Evolutionary conservation across 1,140 invertebrate genomes (phyloP), one percentile per base, ranked within the genome.

Genomic region (Caenorhabditis inopinata): DNA sequence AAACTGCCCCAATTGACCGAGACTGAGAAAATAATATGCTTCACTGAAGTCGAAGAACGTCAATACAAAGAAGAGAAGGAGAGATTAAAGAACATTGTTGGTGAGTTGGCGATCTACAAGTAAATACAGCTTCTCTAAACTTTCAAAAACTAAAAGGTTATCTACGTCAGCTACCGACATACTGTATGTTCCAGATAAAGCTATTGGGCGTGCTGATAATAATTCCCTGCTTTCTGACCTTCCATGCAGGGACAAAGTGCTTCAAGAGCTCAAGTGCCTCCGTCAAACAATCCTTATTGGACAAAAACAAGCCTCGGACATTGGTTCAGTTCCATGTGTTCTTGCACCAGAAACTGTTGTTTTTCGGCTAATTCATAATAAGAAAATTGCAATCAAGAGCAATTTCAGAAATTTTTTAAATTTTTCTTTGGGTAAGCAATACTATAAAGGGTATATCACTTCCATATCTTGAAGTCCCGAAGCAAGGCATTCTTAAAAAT

Each of bases 11-110:
- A 38, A 21, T 42, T 68, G n/a, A 68, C 58, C 18, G 58, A 68
- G 38, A 38, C 23, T n/a, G 58, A 68, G n/a, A 38, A 68, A 21
- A 42, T 16, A 6, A 68, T 68, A 21, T 42, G 32, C n/a, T 68
- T 68, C 58, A 68, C 25, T 35, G 32, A 16, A 3, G 58, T 68
- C 3, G 32, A 68, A 21, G 58, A 68, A 18, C 14, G 58, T 3
- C 58, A 68, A 9, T 68, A 68, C n/a, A 68, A 68, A 38, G 58
- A 68, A 7, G 58, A 68, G 12, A 68, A 68, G 27, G 58, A 68
- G 1, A n/a, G 51, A 23, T 32, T 58, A 16, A 29, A 16, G 32
- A 9, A 32, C 6, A 7, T 58, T 23, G 51, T 58, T 32, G 51
- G 51, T 58, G n/a, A 58, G 51, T 58, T 18, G 38, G n/a, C n/a